Evolutionary conservation across 2,888 invertebrate genomes (phyloP), one percentile per base, ranked within the genome.

Genomic region (Adineta ricciae): DNA sequence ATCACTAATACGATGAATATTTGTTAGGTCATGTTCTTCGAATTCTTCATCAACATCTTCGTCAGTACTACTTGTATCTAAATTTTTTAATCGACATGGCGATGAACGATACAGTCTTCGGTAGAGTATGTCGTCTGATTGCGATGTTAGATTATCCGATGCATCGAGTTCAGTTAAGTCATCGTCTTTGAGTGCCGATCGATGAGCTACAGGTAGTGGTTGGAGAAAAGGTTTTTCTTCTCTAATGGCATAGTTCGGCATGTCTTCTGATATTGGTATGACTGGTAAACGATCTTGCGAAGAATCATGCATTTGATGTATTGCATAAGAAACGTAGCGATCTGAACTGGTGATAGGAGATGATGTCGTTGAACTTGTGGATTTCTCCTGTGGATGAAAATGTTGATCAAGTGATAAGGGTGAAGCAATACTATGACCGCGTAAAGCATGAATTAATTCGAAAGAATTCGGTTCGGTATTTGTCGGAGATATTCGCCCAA

Each of bases 121-220:
- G n/a, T 8, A 8, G 41, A n/a, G 11, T 78, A 78, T 11, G n/a
- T 78, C 41, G n/a, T 41, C 38, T n/a, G 38, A 4, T n/a, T 4
- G n/a, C 1, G 32, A 64, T 41, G 78, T 41, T 41, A 78, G n/a
- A 78, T 78, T 78, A 24, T 78, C 78, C n/a, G 78, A 41, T 38
- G 78, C 78, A 41, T 78, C 78, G n/a, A 78, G 41, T 78, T 78
- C 78, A n/a, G 78, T 78, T 78, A 9, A 38, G 41, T 78, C 78
- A 24, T 78, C 78, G 38, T 78, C 41, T 78, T 78, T 78, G 11
- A n/a, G 24, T n/a, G n/a, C 4, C 24, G n/a, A 14, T 78, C 3
- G n/a, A 24, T 41, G 11, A 9, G n/a, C 11, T 11, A 41, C 41
- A 36, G 2, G 4, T 1, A n/a, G 27, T 64, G 64, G 32, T 32